Evolutionary conservation across 2,113 vertebrate genomes (phyloP).

Genomic region (Equus quagga): DNA sequence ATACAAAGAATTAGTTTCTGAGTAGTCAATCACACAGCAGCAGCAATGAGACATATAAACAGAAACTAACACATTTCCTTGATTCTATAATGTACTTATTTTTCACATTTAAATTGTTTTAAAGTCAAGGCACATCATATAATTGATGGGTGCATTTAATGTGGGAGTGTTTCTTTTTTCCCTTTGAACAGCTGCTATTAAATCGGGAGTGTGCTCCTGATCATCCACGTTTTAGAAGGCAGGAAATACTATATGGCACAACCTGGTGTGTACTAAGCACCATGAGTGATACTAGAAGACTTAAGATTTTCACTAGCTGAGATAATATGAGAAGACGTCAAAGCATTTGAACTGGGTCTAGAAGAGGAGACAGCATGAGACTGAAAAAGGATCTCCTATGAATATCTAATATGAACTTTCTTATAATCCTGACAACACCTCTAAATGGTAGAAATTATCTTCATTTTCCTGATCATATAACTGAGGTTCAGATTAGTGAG

Average conservation of each 20-base stretch:
- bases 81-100: neutral
- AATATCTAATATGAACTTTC: neutral
- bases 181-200: neutral
- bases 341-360: neutral
- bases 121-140: neutral
- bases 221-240: neutral
- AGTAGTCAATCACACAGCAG: neutral
- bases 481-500: neutral
- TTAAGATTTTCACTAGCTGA: neutral
- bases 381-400: neutral
- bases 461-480: neutral
- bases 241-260: neutral
- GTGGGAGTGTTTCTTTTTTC: neutral
- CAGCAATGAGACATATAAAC: constrained; percentile 22
- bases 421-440: neutral
- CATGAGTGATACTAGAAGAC: neutral
- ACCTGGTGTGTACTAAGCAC: neutral
- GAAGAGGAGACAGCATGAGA: neutral
- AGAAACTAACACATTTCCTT: neutral
- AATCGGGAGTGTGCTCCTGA: neutral
- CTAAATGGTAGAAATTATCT: neutral
- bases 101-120: constrained; percentile 40
- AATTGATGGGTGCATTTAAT: neutral
- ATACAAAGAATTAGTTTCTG: neutral
- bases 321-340: neutral